A percentile compares a stretch with the other conserved stretches of the same genome.
These are phyloP conservation scores for Leptinotarsa undecemlineata DNA, from an alignment of 1,140 invertebrate species.

Conservation along the genomic window DNA sequence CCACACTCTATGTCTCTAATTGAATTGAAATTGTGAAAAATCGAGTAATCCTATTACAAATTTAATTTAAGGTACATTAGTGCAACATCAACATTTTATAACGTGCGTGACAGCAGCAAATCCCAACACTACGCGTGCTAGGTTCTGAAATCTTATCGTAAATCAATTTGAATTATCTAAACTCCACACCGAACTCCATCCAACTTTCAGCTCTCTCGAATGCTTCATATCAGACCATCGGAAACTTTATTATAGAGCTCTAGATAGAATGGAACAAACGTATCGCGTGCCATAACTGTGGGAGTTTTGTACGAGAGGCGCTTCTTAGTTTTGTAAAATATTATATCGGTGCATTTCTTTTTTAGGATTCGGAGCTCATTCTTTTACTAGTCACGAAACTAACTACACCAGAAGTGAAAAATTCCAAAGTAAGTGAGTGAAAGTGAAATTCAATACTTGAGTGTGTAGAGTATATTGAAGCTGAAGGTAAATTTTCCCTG, in stretches of 20 bases:
- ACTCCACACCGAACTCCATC: constrained; percentile 4
- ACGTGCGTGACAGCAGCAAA: not conserved
- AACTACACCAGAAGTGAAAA: not conserved
- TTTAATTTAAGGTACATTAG: too few relatives aligned
- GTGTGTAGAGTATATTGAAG: too few relatives aligned
- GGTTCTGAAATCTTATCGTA: not conserved
- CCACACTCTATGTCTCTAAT: too few relatives aligned
- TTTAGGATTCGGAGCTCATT: not conserved
- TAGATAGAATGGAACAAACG: not conserved
- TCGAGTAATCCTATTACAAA: too few relatives aligned
- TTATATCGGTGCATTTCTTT: constrained; percentile 11
- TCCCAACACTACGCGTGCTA: constrained; percentile 5
- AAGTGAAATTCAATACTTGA: too few relatives aligned
- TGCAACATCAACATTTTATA: not conserved
- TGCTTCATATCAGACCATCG: not conserved
- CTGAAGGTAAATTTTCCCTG: too few relatives aligned
- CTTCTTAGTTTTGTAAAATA: constrained; percentile 4
- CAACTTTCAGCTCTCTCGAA: not conserved
- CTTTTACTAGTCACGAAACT: not conserved
- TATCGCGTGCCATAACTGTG: not conserved
- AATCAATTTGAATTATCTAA: constrained; percentile 3
- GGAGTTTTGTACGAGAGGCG: constrained; percentile 1
- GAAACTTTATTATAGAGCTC: not conserved
- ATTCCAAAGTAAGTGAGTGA: not conserved
- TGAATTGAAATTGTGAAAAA: too few relatives aligned